Percentiles rank a stretch among this genome's conserved stretches.
Conservation (phyloP, 2,797 vertebrate species). For the Parauchenoglanis ngamensis region DNA sequence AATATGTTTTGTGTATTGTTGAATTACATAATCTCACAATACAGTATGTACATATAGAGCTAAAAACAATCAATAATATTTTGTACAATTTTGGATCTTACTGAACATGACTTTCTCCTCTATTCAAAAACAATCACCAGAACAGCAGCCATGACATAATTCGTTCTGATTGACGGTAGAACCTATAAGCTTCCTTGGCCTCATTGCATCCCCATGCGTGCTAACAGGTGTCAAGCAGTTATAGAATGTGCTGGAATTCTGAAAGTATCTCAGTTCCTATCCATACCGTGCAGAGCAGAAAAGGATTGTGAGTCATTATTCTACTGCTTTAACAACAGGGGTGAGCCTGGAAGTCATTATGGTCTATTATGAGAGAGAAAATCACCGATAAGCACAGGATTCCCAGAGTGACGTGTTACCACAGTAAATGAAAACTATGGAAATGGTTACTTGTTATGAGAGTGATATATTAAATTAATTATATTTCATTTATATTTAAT, state of each 20-base stretch:
- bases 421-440: not conserved
- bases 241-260: slow-evolving; percentile 27
- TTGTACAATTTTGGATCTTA: not conserved
- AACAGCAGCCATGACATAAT: not conserved
- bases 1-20: not conserved
- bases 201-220: not conserved
- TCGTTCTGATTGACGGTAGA: not conserved
- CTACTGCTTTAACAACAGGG: slow-evolving; percentile 39
- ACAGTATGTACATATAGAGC: not conserved
- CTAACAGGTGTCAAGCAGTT: slow-evolving; percentile 48
- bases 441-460: not conserved
- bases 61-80: not conserved
- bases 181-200: not conserved
- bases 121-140: not conserved
- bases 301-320: slow-evolving; percentile 36
- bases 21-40: not conserved
- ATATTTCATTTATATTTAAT: no score
- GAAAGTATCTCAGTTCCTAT: slow-evolving; percentile 39
- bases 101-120: not conserved
- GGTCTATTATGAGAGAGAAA: slow-evolving; percentile 5
- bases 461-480: no score
- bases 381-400: not conserved
- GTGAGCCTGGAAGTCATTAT: slow-evolving; percentile 38
- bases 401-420: not conserved
- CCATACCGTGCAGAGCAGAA: slow-evolving; percentile 33